Percentiles rank a stretch among this genome's conserved stretches.
Evolutionary conservation across 1,140 invertebrate genomes (phyloP).

Genomic region (Zaprionus davidi): DNA sequence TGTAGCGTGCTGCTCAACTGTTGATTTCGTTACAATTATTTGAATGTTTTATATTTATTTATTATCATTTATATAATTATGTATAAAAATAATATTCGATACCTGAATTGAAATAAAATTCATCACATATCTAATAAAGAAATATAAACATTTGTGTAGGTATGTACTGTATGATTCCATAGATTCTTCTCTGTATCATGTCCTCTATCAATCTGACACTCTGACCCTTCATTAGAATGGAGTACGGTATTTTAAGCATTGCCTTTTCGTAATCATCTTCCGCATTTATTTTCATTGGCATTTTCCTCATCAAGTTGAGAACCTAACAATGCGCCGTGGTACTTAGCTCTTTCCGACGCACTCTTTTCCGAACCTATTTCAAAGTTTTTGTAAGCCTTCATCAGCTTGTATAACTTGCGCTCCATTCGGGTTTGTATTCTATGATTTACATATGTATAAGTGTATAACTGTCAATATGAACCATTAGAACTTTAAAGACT

Average conservation of each 20-base stretch:
- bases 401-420: no score
- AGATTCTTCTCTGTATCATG: background rate
- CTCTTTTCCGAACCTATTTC: constrained; percentile 22
- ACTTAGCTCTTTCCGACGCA: constrained; percentile 35
- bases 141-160: no score
- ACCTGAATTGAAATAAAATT: no score
- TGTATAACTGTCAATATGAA: background rate
- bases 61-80: background rate
- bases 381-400: no score
- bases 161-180: background rate
- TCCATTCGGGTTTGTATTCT: no score
- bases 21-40: no score
- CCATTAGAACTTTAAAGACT: background rate
- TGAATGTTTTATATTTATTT: background rate
- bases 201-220: constrained; percentile 66
- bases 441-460: background rate
- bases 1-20: no score
- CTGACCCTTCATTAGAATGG: constrained; percentile 70
- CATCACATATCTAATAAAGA: no score
- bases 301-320: background rate
- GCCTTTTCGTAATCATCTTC: no score
- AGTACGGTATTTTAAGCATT: constrained; percentile 64
- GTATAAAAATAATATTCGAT: no score
- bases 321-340: constrained; percentile 61
- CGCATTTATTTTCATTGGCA: no score